A percentile compares a stretch with the other conserved stretches of the same genome.
phyloP scores from a whole-genome alignment of 2,888 invertebrate species.

The Xanthorhoe spadicearia region DNA sequence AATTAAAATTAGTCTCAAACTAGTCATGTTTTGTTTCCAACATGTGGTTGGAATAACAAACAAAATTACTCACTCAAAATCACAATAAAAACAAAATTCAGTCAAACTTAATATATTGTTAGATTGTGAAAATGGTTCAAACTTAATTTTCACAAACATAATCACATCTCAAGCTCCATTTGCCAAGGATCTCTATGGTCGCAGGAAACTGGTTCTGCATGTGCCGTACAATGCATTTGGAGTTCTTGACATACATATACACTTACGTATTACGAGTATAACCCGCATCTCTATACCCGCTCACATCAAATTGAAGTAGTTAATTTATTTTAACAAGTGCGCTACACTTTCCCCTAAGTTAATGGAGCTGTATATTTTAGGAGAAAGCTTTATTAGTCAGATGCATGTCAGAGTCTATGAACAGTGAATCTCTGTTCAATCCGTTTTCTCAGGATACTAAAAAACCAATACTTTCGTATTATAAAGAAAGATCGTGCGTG shows the following conservation, averaged over 20 bases:
- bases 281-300: slow-evolving; percentile 58
- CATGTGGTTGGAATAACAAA: not conserved
- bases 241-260: not conserved
- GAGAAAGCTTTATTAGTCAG: slow-evolving; percentile 52
- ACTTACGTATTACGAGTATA: not conserved
- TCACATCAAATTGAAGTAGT: slow-evolving; percentile 61
- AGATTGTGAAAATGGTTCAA: no score
- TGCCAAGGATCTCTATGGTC: not conserved
- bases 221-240: slow-evolving; percentile 4
- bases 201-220: slow-evolving; percentile 3
- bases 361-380: slow-evolving; percentile 56
- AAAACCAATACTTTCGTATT: not conserved
- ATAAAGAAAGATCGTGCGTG: no score
- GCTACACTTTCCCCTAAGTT: slow-evolving; percentile 65
- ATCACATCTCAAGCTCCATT: no score
- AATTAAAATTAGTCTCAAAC: not conserved
- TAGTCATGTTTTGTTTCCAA: not conserved
- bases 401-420: not conserved
- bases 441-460: not conserved
- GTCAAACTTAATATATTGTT: no score
- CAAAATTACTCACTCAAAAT: not conserved
- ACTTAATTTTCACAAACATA: no score
- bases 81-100: not conserved
- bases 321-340: slow-evolving; percentile 62
- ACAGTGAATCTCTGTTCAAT: not conserved